Evolutionary conservation across 2,797 vertebrate genomes (phyloP).

Genomic region (Bryconaethiops microstoma): DNA sequence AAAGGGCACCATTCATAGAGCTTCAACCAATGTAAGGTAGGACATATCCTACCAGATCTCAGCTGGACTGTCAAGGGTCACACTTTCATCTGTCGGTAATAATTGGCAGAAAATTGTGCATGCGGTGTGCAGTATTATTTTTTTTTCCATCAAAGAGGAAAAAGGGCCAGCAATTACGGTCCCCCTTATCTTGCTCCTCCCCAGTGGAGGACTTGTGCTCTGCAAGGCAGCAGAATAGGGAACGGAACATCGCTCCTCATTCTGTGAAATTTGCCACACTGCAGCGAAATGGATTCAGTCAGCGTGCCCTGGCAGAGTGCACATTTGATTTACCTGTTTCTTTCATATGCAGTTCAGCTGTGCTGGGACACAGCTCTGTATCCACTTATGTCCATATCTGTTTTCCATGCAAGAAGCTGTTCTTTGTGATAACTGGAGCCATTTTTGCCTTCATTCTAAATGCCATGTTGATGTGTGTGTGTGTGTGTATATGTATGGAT

Average conservation of each 20-base stretch:
- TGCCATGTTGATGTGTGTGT: no score
- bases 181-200: conserved; percentile 55
- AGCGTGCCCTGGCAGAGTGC: conserved; percentile 6
- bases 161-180: conserved; percentile 54
- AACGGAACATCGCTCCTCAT: conserved; percentile 32
- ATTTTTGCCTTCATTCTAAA: background rate
- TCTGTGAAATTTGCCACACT: conserved; percentile 53
- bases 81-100: conserved; percentile 55
- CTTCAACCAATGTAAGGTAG: conserved; percentile 12
- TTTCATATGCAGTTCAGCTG: background rate
- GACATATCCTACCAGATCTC: conserved; percentile 27
- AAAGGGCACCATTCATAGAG: conserved; percentile 19
- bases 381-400: background rate
- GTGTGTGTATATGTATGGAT: no score
- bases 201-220: conserved; percentile 28
- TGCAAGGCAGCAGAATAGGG: conserved; percentile 31
- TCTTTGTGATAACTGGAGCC: background rate
- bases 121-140: conserved; percentile 42
- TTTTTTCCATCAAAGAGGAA: conserved; percentile 57
- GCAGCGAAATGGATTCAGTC: conserved; percentile 43
- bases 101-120: conserved; percentile 61
- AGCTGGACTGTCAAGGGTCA: conserved; percentile 43
- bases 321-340: conserved; percentile 5
- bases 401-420: background rate
- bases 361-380: background rate